phyloP scores from a whole-genome alignment of 2,888 invertebrate genomes.

The Stenodera caucasica region DNA sequence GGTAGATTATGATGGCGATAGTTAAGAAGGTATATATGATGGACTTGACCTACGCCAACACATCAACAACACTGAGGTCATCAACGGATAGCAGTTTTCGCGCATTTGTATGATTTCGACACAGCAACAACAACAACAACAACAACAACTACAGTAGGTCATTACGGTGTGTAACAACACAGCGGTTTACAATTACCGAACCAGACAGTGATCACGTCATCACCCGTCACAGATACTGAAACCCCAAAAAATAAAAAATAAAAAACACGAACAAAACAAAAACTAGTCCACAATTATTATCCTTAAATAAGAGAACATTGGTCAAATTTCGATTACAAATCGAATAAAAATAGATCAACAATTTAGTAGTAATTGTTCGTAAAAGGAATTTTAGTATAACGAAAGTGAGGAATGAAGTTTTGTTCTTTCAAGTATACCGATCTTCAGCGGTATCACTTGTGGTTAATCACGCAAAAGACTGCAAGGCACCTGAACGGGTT shows the following conservation, averaged over 20 bases:
- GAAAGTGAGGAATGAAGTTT: too few relatives aligned
- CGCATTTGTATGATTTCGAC: constrained; percentile 28
- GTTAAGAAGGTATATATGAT: constrained; percentile 17
- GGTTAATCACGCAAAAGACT: not conserved
- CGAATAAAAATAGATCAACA: too few relatives aligned
- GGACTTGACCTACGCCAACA: constrained; percentile 39
- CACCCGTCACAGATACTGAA: not conserved
- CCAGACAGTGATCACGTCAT: constrained; percentile 21
- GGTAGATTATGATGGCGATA: constrained; percentile 7
- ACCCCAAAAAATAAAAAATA: not conserved
- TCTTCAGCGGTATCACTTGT: constrained; percentile 1
- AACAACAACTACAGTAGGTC: constrained; percentile 27
- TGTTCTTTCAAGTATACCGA: not conserved
- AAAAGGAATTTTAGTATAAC: not conserved
- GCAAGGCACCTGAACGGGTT: constrained; percentile 2
- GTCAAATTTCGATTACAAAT: too few relatives aligned
- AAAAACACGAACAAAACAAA: too few relatives aligned
- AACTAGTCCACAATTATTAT: too few relatives aligned
- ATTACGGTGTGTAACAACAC: constrained; percentile 18
- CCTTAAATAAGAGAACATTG: too few relatives aligned
- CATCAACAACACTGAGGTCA: constrained; percentile 33
- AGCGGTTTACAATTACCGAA: constrained; percentile 24
- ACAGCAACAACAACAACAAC: constrained; percentile 5
- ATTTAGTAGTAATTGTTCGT: too few relatives aligned
- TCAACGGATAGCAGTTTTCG: constrained; percentile 26